phyloP scores from a whole-genome alignment of 1,140 invertebrate species.

The Bombyx mandarina region DNA sequence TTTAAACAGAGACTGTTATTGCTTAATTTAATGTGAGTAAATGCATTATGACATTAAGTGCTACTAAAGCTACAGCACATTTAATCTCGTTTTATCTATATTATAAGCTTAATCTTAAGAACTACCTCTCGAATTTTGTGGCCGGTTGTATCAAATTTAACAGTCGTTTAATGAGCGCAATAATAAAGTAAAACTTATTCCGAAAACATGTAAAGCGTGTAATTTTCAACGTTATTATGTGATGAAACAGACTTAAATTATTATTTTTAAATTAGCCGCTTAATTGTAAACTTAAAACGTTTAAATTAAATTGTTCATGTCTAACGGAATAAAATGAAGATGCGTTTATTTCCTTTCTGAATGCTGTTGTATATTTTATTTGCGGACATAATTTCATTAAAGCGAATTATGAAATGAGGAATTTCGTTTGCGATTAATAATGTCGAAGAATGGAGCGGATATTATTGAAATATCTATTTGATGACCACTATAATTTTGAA shows the following conservation, averaged over 20 bases:
- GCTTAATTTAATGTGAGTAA: too few relatives aligned
- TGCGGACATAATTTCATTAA: conserved; percentile 14
- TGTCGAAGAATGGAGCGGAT: too few relatives aligned
- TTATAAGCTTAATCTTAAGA: too few relatives aligned
- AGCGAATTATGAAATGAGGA: too few relatives aligned
- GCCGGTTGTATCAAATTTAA: conserved; percentile 26
- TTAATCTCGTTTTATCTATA: too few relatives aligned
- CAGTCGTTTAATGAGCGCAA: conserved; percentile 29
- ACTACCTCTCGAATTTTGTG: too few relatives aligned
- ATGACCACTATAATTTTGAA: too few relatives aligned
- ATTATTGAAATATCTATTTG: too few relatives aligned
- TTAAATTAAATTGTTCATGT: conserved; percentile 2
- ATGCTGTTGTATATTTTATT: conserved; percentile 21
- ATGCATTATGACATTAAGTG: too few relatives aligned
- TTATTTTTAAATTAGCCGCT: conserved; percentile 3
- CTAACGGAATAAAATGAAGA: conserved; percentile 15
- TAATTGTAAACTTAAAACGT: conserved; percentile 2
- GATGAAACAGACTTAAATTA: conserved; percentile 24
- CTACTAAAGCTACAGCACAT: too few relatives aligned
- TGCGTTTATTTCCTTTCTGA: conserved; percentile 6
- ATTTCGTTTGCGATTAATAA: too few relatives aligned
- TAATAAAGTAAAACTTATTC: conserved; percentile 28
- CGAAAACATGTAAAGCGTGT: conserved; percentile 22
- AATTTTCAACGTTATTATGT: conserved; percentile 28
- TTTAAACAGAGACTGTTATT: too few relatives aligned